Percentiles rank a stretch among this genome's conserved stretches.
These are phyloP conservation scores for Timema podura DNA, from an alignment of 2,888 invertebrate species.

Conservation along the genomic window DNA sequence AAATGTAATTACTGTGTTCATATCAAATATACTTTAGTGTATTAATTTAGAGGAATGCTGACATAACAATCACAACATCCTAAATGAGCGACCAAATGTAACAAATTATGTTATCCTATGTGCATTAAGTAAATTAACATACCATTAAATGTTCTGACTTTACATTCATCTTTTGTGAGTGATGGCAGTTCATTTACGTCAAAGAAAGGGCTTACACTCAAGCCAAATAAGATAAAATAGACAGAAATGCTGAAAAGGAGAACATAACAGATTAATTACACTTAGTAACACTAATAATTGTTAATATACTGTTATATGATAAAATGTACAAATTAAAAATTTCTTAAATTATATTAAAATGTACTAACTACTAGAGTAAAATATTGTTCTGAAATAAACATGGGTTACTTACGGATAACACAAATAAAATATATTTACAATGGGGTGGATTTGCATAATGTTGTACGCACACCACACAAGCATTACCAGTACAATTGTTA, in stretches of 20 bases:
- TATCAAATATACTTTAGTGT: no score
- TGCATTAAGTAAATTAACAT: not conserved
- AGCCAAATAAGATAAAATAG: slow-evolving; percentile 78
- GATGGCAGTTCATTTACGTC: slow-evolving; percentile 51
- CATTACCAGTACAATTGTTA: slow-evolving; percentile 56
- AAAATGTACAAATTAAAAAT: slow-evolving; percentile 18
- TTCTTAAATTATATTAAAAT: slow-evolving; percentile 19
- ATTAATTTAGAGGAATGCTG: no score
- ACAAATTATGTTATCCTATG: not conserved
- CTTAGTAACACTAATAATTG: no score
- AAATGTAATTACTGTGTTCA: no score
- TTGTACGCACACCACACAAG: slow-evolving; percentile 67
- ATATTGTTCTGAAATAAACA: slow-evolving; percentile 15
- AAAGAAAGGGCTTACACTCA: slow-evolving; percentile 71
- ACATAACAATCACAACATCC: no score
- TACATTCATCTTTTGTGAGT: slow-evolving; percentile 44
- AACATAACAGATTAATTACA: no score
- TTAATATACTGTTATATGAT: no score
- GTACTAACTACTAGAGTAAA: slow-evolving; percentile 2
- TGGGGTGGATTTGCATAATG: slow-evolving; percentile 69
- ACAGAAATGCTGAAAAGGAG: slow-evolving; percentile 65
- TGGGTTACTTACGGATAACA: slow-evolving; percentile 80
- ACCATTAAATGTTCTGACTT: slow-evolving; percentile 26
- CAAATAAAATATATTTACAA: slow-evolving; percentile 76
- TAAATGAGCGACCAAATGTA: no score